Evolutionary conservation across 37 sponge, comb jelly and placozoan species (phyloP).

Genomic region (Aplysina aerophoba): DNA sequence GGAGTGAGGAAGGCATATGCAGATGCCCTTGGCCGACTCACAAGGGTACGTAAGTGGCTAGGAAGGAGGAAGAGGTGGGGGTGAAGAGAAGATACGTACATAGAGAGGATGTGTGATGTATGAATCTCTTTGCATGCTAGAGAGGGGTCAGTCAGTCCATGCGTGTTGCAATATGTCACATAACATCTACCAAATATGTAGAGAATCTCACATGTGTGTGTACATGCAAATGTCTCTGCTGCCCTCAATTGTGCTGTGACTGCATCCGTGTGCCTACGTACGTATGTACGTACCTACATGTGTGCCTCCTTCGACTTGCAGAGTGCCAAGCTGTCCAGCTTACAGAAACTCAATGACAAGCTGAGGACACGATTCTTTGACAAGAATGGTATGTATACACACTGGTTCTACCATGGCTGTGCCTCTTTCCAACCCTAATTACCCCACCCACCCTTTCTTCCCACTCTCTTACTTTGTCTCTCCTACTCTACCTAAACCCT

Average conservation of each 20-base stretch:
- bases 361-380: slow-evolving; percentile 65
- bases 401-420: too few relatives aligned
- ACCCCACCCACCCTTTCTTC: too few relatives aligned
- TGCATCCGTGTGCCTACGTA: too few relatives aligned
- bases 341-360: slow-evolving; percentile 65
- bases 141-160: not conserved
- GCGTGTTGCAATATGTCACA: not conserved
- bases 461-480: too few relatives aligned
- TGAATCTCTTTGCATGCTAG: too few relatives aligned
- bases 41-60: slow-evolving; percentile 47
- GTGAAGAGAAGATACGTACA: not conserved
- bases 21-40: slow-evolving; percentile 63
- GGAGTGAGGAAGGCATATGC: slow-evolving; percentile 72
- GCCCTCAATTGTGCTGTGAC: too few relatives aligned
- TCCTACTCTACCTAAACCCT: too few relatives aligned
- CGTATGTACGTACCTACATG: not conserved
- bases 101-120: too few relatives aligned
- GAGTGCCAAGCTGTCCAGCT: slow-evolving; percentile 63
- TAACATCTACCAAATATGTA: not conserved
- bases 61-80: not conserved
- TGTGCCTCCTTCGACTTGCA: not conserved
- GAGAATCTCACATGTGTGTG: too few relatives aligned
- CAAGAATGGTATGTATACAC: slow-evolving; percentile 53
- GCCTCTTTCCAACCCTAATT: too few relatives aligned
- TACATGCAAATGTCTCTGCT: too few relatives aligned